phyloP scores from a whole-genome alignment of 2,888 invertebrate genomes.

The Dicyrtoma fusca region DNA sequence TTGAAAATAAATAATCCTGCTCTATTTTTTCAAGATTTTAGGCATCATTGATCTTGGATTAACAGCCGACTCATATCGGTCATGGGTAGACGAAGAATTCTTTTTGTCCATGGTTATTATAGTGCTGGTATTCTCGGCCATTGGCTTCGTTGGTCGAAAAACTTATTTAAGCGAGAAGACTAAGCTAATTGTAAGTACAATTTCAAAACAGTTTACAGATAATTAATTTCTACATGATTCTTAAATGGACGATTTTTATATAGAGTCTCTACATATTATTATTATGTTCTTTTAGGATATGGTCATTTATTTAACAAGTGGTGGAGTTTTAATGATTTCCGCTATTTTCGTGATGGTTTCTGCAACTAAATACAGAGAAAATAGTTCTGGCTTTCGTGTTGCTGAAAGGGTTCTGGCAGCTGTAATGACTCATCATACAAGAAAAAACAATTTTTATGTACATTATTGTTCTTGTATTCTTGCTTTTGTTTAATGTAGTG shows the following conservation, averaged over 20 bases:
- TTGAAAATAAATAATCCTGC: neutral
- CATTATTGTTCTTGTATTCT: neutral
- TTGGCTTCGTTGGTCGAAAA: slow-evolving; percentile 19
- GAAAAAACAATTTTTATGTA: neutral
- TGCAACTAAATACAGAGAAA: neutral
- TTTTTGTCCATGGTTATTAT: slow-evolving; percentile 36
- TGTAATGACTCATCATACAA: slow-evolving; percentile 3
- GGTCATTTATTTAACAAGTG: slow-evolving; percentile 11
- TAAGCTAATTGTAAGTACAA: slow-evolving; percentile 25
- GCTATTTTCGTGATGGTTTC: slow-evolving; percentile 22
- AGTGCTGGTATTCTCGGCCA: neutral
- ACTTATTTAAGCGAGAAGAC: slow-evolving; percentile 26
- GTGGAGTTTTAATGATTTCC: slow-evolving; percentile 6
- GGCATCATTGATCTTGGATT: slow-evolving; percentile 34
- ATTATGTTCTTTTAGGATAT: slow-evolving; percentile 26
- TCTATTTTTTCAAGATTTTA: slow-evolving; percentile 2
- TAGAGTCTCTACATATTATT: too few species aligned
- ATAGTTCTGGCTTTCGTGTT: slow-evolving; percentile 9
- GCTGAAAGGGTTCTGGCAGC: slow-evolving; percentile 24
- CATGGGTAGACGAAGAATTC: slow-evolving; percentile 34
- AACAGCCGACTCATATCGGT: slow-evolving; percentile 13
- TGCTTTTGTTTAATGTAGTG: neutral
- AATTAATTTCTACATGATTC: neutral
- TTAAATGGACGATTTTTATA: neutral
- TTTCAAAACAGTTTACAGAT: too few species aligned